phyloP scores from a whole-genome alignment of 2,113 vertebrate species.

The Bagarius yarrelli region DNA sequence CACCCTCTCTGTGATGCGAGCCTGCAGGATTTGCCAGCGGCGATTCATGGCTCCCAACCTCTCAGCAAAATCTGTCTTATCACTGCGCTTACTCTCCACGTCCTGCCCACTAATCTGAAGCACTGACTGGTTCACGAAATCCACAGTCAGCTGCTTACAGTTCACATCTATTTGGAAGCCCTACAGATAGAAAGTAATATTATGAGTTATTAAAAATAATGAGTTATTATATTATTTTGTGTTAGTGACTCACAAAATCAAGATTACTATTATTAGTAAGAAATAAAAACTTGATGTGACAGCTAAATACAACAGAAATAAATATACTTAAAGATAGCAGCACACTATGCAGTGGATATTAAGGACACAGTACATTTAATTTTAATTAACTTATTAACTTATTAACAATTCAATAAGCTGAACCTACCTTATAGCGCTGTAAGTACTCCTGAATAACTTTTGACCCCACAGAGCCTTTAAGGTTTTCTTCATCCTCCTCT shows the following conservation, averaged over 20 bases:
- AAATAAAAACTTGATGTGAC: neutral
- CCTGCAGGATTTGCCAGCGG: constrained; percentile 94
- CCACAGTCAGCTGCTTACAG: constrained; percentile 94
- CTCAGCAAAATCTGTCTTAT: constrained; percentile 96
- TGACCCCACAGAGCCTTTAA: constrained; percentile 86
- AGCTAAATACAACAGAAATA: neutral
- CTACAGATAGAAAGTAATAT: constrained; percentile 60
- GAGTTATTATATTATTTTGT: neutral
- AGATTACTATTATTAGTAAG: neutral
- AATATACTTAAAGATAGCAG: neutral
- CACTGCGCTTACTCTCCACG: constrained; percentile 89
- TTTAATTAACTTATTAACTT: neutral
- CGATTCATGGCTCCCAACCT: constrained; percentile 93
- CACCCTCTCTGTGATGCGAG: constrained; percentile 87
- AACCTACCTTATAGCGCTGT: constrained; percentile 89
- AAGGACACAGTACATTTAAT: neutral
- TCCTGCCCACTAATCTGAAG: constrained; percentile 90
- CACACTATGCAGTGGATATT: neutral
- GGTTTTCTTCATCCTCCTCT: constrained; percentile 86
- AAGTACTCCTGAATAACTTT: constrained; percentile 82
- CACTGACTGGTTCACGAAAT: constrained; percentile 97
- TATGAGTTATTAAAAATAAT: neutral
- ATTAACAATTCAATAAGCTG: neutral
- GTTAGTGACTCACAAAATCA: neutral
- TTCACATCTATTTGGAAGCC: constrained; percentile 93